Evolutionary conservation across 2,113 vertebrate species (phyloP), one percentile per base, ranked within the genome.

Genomic region (Caranx melampygus): DNA sequence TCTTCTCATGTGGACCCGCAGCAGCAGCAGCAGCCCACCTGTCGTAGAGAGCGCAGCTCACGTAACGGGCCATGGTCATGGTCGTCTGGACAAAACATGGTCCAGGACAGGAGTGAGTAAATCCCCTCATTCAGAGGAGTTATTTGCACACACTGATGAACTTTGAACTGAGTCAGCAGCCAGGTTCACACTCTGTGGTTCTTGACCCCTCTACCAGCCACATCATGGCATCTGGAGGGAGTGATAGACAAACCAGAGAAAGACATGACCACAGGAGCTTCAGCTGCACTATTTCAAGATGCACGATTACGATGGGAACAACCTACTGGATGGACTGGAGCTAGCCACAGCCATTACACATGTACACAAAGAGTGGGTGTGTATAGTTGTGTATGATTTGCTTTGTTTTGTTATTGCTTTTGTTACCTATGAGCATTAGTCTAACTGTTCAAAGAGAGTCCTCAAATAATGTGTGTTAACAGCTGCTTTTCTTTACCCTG

Each of bases 241-340:
- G 96, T 99, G 72, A 97, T 99, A 47, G 96, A 97, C 84, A 97
- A 96, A 91, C 96, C 97, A 0, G 97, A 98, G 91, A 92, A 92
- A 0, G 97, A 99, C 61, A 99, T 99, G 98, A 95, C 97, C 98
- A 0, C 97, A 99, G 86, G 98, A 99, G 78, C 85, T 99, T 55
- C 98, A 99, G 95, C 97, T 99, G 83, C 98, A 99, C 90, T 99
- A 99, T 82, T 99, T 99, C 93, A 99, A 99, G 93, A 99, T 99
- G 97, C 98, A 99, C 5, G 98, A 99, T 79, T 99, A 99, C 0
- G 98, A 99, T 2, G 97, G 98, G 81, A 99, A 99, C 92, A 97
- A 96, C 89, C 91, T 99, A 83, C 89, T 99, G 81, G 98, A 99
- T 26, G 98, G 98, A 5, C 92, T 99, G 62, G 98, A 99, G 84